These are phyloP conservation scores for Chionis minor DNA, from an alignment of 2,113 vertebrate species.

Conservation along the genomic window DNA sequence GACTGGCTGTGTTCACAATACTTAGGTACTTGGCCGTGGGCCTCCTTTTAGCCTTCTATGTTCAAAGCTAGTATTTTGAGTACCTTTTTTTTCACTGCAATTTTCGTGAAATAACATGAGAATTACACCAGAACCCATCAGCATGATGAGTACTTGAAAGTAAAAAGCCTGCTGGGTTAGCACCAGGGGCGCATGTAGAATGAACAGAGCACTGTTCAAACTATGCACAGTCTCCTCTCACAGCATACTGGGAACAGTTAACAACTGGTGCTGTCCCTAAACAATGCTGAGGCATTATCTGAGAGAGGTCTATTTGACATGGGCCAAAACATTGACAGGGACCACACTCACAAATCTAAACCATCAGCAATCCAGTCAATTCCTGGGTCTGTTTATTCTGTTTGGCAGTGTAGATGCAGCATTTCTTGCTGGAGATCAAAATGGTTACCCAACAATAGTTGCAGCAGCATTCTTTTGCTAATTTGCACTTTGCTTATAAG, in stretches of 20 bases:
- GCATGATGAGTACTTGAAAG: background rate
- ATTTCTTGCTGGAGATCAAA: background rate
- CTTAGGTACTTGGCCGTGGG: background rate
- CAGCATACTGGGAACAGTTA: background rate
- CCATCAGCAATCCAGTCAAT: background rate
- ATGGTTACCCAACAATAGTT: background rate
- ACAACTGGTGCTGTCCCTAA: background rate
- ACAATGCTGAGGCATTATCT: background rate
- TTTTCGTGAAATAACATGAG: background rate
- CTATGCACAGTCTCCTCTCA: background rate
- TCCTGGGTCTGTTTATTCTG: background rate
- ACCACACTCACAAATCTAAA: background rate
- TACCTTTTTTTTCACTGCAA: background rate
- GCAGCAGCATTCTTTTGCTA: background rate
- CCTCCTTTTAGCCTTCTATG: background rate
- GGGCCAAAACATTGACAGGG: background rate
- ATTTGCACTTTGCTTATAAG: background rate
- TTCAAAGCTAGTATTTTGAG: background rate
- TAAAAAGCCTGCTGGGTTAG: background rate
- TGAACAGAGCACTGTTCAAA: background rate
- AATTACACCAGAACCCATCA: no score
- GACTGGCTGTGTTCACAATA: background rate
- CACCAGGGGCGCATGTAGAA: background rate
- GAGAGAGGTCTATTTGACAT: background rate
- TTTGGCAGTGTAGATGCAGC: background rate